Evolutionary conservation across 2,888 invertebrate species (phyloP).

Genomic region (Drosophila demipolita): DNA sequence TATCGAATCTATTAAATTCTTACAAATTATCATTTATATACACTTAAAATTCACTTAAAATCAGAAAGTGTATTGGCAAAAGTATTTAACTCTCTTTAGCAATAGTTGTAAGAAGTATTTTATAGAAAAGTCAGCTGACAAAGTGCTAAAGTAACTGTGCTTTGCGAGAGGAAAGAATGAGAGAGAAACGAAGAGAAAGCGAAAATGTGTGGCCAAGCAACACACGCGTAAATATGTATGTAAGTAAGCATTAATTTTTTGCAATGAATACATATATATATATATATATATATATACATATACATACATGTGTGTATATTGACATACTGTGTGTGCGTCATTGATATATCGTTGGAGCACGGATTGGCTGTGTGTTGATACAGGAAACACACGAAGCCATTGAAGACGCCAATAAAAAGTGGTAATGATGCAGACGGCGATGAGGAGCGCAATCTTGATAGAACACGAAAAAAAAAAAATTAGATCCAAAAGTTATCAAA

Average conservation of each 20-base stretch:
- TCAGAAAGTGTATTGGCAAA: conserved; percentile 21
- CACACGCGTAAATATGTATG: conserved; percentile 4
- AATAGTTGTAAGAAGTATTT: conserved; percentile 40
- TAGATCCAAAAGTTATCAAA: conserved; percentile 48
- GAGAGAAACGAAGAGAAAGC: background rate
- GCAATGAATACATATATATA: conserved; percentile 4
- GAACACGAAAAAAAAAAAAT: conserved; percentile 18
- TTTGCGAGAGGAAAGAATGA: background rate
- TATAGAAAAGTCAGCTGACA: conserved; percentile 38
- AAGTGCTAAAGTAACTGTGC: conserved; percentile 39
- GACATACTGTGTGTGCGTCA: conserved; percentile 35
- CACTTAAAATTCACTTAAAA: background rate
- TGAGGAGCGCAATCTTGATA: conserved; percentile 16
- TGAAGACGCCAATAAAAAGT: conserved; percentile 72
- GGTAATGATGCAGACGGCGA: conserved; percentile 62
- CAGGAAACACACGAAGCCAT: conserved; percentile 68
- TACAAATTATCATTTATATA: background rate
- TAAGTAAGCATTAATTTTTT: conserved; percentile 16
- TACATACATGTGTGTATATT: conserved; percentile 14
- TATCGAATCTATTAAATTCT: background rate
- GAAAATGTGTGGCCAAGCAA: conserved; percentile 19
- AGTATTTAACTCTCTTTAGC: conserved; percentile 35
- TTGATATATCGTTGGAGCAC: conserved; percentile 62
- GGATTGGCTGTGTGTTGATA: conserved; percentile 53
- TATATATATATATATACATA: background rate